Percentiles rank a stretch among this genome's conserved stretches.
Evolutionary conservation across 2,797 vertebrate species (phyloP).

Genomic region (Petrocephalus schoutedeni): DNA sequence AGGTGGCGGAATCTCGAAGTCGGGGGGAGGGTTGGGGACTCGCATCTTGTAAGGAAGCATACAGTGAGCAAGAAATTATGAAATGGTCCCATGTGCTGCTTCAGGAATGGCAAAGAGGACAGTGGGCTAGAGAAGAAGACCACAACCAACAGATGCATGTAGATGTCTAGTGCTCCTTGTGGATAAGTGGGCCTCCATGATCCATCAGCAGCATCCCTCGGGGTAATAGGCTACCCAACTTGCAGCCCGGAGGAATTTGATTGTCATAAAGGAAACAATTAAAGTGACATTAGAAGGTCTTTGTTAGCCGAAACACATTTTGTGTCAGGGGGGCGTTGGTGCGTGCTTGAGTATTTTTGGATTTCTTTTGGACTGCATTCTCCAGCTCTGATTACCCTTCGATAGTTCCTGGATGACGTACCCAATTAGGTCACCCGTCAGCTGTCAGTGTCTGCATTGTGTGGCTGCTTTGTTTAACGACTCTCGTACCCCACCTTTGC

Average conservation of each 20-base stretch:
- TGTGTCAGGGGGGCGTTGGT: slow-evolving; percentile 41
- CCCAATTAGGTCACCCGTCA: slow-evolving; percentile 71
- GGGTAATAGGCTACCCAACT: slow-evolving; percentile 47
- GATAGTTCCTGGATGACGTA: slow-evolving; percentile 72
- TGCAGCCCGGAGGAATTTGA: slow-evolving; percentile 44
- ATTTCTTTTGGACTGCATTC: slow-evolving; percentile 63
- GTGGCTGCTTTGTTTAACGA: slow-evolving; percentile 67
- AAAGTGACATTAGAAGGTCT: slow-evolving; percentile 50
- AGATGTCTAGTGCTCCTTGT: slow-evolving; percentile 25
- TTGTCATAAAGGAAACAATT: slow-evolving; percentile 43
- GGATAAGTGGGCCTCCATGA: slow-evolving; percentile 50
- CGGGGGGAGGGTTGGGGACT: neutral
- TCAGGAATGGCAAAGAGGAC: slow-evolving; percentile 50
- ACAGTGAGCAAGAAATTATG: slow-evolving; percentile 52
- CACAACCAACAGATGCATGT: slow-evolving; percentile 49
- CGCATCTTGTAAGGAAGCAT: slow-evolving; percentile 21
- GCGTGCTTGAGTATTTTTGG: slow-evolving; percentile 59
- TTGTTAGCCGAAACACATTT: slow-evolving; percentile 68
- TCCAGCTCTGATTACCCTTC: slow-evolving; percentile 76
- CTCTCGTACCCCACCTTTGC: slow-evolving; percentile 43
- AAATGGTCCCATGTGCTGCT: slow-evolving; percentile 45
- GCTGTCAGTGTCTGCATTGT: slow-evolving; percentile 61
- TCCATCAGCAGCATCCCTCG: slow-evolving; percentile 59
- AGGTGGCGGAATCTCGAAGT: slow-evolving; percentile 30
- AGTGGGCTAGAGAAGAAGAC: slow-evolving; percentile 45